These are phyloP conservation scores for Camptogramma bilineatum DNA, from an alignment of 2,888 invertebrate species.

Conservation along the genomic window DNA sequence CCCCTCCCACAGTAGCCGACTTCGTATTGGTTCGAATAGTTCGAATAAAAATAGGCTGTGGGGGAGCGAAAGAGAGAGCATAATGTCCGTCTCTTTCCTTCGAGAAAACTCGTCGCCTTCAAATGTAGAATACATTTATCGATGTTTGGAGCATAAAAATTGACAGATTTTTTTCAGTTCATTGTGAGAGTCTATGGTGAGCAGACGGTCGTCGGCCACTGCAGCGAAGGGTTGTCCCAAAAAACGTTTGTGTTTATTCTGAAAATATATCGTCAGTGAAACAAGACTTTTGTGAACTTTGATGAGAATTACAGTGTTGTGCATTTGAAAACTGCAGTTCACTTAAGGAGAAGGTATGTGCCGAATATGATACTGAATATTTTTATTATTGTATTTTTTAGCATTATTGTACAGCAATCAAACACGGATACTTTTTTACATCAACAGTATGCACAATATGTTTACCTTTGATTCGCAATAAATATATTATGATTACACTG, in stretches of 20 bases:
- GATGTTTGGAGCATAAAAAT: constrained; percentile 85
- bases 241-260: constrained; percentile 52
- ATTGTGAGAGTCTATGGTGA: constrained; percentile 67
- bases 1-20: constrained; percentile 77
- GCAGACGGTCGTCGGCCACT: constrained; percentile 58
- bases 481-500: too few species aligned
- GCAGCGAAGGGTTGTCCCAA: constrained; percentile 68
- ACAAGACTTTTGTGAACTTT: constrained; percentile 53
- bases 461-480: too few species aligned
- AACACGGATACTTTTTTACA: too few species aligned
- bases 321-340: constrained; percentile 48
- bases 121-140: constrained; percentile 83
- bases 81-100: constrained; percentile 62
- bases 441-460: too few species aligned
- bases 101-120: constrained; percentile 79
- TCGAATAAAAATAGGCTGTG: constrained; percentile 81
- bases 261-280: constrained; percentile 46
- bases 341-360: constrained; percentile 52
- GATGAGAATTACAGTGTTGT: constrained; percentile 57
- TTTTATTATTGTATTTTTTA: neutral
- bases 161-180: constrained; percentile 86
- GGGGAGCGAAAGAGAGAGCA: constrained; percentile 67
- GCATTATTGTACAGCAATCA: too few species aligned
- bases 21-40: constrained; percentile 76
- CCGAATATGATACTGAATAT: neutral